phyloP scores from a whole-genome alignment of 2,797 vertebrate genomes.

The Sebastes hubbsi region DNA sequence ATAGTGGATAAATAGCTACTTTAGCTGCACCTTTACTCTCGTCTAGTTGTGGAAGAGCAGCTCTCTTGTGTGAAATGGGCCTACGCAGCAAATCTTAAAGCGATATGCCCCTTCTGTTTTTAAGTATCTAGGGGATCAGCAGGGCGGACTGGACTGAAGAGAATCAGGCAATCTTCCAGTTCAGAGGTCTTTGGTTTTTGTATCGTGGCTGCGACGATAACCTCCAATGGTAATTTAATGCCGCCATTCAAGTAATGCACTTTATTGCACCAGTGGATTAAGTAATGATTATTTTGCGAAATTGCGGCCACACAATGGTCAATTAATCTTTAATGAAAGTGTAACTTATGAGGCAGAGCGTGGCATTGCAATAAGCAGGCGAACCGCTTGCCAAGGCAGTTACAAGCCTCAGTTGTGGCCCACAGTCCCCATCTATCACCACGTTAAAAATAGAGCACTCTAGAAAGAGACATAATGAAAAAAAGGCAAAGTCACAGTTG shows the following conservation, averaged over 20 bases:
- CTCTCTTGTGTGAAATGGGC: conserved; percentile 49
- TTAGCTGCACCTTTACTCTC: conserved; percentile 61
- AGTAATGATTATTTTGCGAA: conserved; percentile 86
- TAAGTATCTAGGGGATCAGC: conserved; percentile 46
- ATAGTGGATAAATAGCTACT: conserved; percentile 70
- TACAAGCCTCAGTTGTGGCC: conserved; percentile 72
- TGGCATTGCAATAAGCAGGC: conserved; percentile 70
- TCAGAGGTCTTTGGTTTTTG: conserved; percentile 67
- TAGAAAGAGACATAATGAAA: conserved; percentile 60
- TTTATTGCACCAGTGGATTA: conserved; percentile 82
- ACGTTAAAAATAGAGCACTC: conserved; percentile 63
- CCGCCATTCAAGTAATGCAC: conserved; percentile 74
- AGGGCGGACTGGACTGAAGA: conserved; percentile 23
- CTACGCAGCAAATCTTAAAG: conserved; percentile 52
- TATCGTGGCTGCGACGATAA: conserved; percentile 67
- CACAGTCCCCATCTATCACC: conserved; percentile 64
- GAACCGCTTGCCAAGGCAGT: conserved; percentile 73
- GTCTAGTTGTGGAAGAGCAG: conserved; percentile 13
- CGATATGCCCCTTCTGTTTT: conserved; percentile 31
- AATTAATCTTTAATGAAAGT: conserved; percentile 86
- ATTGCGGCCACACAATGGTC: conserved; percentile 81
- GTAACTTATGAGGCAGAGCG: conserved; percentile 78
- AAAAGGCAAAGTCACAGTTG: conserved; percentile 56
- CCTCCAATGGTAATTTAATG: conserved; percentile 75
- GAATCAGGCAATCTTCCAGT: conserved; percentile 63